Conservation (phyloP, 2,113 vertebrate species). For the Myrmecobius fasciatus region DNA sequence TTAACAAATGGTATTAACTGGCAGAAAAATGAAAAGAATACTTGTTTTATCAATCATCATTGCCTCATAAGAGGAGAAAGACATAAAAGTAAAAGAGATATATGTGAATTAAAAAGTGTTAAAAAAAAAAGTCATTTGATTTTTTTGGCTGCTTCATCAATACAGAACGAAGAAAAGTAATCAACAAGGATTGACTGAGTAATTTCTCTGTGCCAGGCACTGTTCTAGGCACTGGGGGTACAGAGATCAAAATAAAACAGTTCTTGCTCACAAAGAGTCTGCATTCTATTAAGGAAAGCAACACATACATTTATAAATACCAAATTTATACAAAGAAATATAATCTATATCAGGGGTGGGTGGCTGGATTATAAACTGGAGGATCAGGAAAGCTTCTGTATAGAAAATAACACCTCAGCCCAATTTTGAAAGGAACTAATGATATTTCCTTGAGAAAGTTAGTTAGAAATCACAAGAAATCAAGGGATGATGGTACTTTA, state of each 20-base stretch:
- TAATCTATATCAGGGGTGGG: not conserved
- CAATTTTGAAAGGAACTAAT: not conserved
- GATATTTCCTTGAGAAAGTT: not conserved
- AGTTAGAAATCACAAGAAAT: not conserved
- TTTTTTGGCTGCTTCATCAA: no score
- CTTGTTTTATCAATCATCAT: slow-evolving; percentile 18
- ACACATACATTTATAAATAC: not conserved
- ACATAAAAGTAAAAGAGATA: not conserved
- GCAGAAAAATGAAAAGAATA: not conserved
- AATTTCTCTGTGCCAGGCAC: not conserved
- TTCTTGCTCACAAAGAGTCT: not conserved
- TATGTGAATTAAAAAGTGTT: not conserved
- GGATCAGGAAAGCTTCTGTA: not conserved
- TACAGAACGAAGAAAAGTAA: no score
- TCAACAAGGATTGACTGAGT: not conserved
- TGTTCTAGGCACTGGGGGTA: not conserved
- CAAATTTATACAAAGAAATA: not conserved
- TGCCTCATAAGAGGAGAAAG: not conserved
- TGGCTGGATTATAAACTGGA: not conserved
- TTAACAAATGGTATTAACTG: not conserved
- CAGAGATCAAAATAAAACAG: not conserved
- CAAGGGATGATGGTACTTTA: not conserved
- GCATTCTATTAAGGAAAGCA: not conserved
- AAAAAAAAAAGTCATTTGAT: not conserved
- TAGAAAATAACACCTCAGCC: not conserved